Evolutionary conservation across 2,113 vertebrate species (phyloP).

Genomic region (Dermatemys mawii): DNA sequence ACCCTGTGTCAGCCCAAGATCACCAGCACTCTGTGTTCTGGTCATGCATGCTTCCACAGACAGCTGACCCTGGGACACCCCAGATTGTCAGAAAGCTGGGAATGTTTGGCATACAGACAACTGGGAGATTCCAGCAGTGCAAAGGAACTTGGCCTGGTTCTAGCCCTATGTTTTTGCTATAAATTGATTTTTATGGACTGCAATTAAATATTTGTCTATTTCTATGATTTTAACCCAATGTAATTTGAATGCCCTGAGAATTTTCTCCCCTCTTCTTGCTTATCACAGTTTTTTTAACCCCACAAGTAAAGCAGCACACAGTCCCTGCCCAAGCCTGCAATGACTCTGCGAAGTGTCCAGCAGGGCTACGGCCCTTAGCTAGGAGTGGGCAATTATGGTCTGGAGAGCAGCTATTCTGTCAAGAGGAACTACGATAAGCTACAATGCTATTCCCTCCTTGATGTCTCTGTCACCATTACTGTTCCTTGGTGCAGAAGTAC

Average conservation of each 20-base stretch:
- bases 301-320: neutral
- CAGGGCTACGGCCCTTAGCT: neutral
- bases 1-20: neutral
- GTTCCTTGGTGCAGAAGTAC: neutral
- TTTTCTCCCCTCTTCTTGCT: neutral
- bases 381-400: neutral
- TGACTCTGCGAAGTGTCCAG: neutral
- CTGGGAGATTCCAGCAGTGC: neutral
- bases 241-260: neutral
- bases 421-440: accelerated
- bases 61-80: neutral
- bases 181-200: neutral
- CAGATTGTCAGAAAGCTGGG: neutral
- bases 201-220: neutral
- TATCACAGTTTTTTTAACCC: neutral
- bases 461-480: neutral
- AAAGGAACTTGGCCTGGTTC: neutral
- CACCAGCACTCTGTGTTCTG: neutral
- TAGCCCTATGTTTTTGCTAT: neutral
- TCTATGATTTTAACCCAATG: neutral
- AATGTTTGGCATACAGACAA: neutral
- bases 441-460: neutral
- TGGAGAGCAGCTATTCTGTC: neutral
- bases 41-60: accelerated
- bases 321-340: neutral